These are phyloP conservation scores for Ptychochromis oligacanthus DNA, from an alignment of 2,113 vertebrate species.

Conservation along the genomic window DNA sequence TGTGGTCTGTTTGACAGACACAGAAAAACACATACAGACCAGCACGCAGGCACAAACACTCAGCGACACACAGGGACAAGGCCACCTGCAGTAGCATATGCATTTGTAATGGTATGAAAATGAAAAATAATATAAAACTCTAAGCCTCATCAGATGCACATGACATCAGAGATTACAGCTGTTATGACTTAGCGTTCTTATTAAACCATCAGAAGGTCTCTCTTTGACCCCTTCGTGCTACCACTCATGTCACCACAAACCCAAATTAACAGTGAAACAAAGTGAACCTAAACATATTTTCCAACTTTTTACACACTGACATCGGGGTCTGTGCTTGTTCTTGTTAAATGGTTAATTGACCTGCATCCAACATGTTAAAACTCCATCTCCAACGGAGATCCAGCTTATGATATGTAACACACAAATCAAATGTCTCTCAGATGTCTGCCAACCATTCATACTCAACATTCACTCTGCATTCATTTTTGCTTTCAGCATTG, in stretches of 20 bases:
- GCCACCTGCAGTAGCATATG: constrained; percentile 24
- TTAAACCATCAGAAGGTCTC: constrained; percentile 53
- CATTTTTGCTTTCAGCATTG: constrained; percentile 70
- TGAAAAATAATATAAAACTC: background rate
- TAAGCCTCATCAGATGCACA: constrained; percentile 36
- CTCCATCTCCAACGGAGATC: constrained; percentile 25
- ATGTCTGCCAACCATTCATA: constrained; percentile 43
- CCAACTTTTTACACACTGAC: constrained; percentile 34
- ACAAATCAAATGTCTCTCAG: constrained; percentile 15
- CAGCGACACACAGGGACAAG: constrained; percentile 47
- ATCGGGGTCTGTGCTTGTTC: constrained; percentile 55
- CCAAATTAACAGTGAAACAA: constrained; percentile 4
- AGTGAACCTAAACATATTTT: background rate
- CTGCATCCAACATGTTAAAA: constrained; percentile 30
- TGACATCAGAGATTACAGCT: constrained; percentile 52
- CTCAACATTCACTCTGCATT: constrained; percentile 69
- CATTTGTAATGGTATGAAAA: constrained; percentile 27
- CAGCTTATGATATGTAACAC: constrained; percentile 41
- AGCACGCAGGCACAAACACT: constrained; percentile 22
- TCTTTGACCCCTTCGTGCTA: constrained; percentile 38
- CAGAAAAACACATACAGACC: constrained; percentile 19
- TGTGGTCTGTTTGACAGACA: constrained; percentile 34
- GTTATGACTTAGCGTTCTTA: constrained; percentile 44
- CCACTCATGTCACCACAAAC: background rate
- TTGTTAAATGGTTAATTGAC: constrained; percentile 29